Percentiles rank a stretch among this genome's conserved stretches.
Conservation (phyloP, 2,113 vertebrate genomes). For the Ailuropoda melanoleuca region DNA sequence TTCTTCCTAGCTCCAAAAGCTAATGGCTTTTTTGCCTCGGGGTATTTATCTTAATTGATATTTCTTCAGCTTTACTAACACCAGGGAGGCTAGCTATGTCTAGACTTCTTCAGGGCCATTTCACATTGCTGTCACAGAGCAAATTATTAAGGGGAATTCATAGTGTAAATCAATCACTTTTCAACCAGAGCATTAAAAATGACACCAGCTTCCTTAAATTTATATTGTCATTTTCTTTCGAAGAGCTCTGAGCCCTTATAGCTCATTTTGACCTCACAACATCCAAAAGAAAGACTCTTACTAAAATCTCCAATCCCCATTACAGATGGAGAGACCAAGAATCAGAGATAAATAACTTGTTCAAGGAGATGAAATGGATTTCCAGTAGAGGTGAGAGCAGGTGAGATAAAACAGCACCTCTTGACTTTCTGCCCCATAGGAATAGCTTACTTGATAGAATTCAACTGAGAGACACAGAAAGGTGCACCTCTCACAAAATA, state of each 20-base stretch:
- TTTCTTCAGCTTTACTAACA: constrained; percentile 59
- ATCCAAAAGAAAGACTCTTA: background rate
- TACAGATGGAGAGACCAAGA: constrained; percentile 13
- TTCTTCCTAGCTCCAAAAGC: constrained; percentile 35
- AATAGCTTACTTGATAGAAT: background rate
- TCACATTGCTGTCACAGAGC: constrained; percentile 4
- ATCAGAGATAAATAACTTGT: background rate
- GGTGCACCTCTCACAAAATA: background rate
- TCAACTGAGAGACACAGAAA: background rate
- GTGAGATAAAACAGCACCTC: background rate
- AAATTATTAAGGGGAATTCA: constrained; percentile 62
- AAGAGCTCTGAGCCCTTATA: constrained; percentile 4
- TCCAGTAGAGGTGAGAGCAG: background rate
- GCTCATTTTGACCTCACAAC: constrained; percentile 14
- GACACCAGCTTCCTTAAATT: constrained; percentile 34
- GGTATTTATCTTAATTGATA: constrained; percentile 67
- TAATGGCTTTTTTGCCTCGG: constrained; percentile 54
- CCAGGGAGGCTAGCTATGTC: constrained; percentile 29
- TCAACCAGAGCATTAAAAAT: constrained; percentile 53
- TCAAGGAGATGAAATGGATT: background rate
- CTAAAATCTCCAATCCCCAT: constrained; percentile 15
- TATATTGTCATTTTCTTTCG: constrained; percentile 27
- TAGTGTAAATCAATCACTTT: constrained; percentile 57
- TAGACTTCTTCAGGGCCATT: constrained; percentile 50
- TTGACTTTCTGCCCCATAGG: background rate